Evolutionary conservation across 2,113 vertebrate species (phyloP).

Genomic region (Atlantisia rogersi): DNA sequence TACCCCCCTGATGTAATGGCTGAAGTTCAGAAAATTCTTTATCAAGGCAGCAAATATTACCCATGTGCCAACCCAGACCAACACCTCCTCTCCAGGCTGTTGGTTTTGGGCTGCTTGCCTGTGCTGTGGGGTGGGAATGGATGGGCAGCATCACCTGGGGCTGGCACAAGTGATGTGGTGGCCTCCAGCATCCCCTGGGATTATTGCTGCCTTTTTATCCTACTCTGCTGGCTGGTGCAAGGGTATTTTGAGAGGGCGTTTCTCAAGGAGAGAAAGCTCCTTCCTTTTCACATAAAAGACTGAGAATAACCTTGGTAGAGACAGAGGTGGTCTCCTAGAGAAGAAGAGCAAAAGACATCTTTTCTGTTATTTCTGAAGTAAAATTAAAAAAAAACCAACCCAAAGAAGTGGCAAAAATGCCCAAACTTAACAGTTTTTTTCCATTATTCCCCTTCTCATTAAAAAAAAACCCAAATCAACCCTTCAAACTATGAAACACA

Average conservation of each 20-base stretch:
- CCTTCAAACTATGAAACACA: not conserved
- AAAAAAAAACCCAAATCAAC: not conserved
- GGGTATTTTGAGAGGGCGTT: rapidly evolving
- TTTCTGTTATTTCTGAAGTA: not conserved
- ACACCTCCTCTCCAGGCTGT: not conserved
- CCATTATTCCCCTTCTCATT: not conserved
- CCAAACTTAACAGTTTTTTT: not conserved
- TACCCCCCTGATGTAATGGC: not conserved
- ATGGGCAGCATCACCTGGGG: rapidly evolving
- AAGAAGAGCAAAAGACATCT: rapidly evolving
- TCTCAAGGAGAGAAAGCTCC: not conserved
- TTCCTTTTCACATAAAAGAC: not conserved
- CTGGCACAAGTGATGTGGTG: not conserved
- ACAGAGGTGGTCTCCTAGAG: not conserved
- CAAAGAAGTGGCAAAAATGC: not conserved
- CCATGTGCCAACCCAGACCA: not conserved
- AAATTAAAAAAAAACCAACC: not conserved
- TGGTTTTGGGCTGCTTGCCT: not conserved
- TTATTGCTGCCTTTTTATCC: not conserved
- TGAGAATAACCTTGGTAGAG: not conserved
- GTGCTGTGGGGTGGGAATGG: rapidly evolving
- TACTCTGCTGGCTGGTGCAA: not conserved
- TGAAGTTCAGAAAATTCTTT: not conserved
- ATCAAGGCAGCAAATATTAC: not conserved
- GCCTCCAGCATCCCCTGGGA: not conserved